phyloP scores from a whole-genome alignment of 2,113 vertebrate genomes.

The Labeo rohita region DNA sequence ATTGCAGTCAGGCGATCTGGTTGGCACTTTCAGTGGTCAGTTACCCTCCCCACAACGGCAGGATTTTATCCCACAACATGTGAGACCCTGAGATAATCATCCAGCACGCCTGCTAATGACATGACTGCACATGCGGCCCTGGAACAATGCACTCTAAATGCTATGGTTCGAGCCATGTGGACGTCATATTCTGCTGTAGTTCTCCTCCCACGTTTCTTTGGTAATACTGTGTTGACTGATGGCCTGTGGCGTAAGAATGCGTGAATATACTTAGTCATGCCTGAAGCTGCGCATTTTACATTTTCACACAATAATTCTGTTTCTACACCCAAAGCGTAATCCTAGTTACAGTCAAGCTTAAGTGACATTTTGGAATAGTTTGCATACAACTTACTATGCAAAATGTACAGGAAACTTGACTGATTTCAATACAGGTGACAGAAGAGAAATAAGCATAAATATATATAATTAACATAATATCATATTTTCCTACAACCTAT shows the following conservation, averaged over 20 bases:
- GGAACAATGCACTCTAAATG: background rate
- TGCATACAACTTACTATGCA: too few relatives aligned
- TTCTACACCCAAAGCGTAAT: too few relatives aligned
- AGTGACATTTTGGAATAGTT: too few relatives aligned
- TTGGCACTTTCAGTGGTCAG: slow-evolving; percentile 21
- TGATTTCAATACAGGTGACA: background rate
- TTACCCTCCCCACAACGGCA: slow-evolving; percentile 32
- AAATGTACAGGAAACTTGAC: background rate
- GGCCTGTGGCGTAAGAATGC: slow-evolving; percentile 1
- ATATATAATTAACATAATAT: too few relatives aligned
- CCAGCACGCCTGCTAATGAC: background rate
- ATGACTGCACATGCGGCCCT: background rate
- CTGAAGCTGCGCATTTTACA: slow-evolving; percentile 5
- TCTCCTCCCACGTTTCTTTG: background rate
- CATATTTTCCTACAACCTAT: too few relatives aligned
- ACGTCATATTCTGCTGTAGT: slow-evolving; percentile 3
- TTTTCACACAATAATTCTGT: background rate
- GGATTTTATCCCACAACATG: slow-evolving; percentile 36
- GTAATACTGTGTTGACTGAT: slow-evolving; percentile 7
- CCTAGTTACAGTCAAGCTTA: too few relatives aligned
- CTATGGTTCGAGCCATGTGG: background rate
- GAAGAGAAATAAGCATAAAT: background rate
- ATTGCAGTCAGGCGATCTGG: slow-evolving; percentile 35
- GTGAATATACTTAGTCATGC: slow-evolving; percentile 10
- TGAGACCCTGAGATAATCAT: slow-evolving; percentile 33